These are phyloP conservation scores for Pachyuromys duprasi DNA, from an alignment of 2,797 vertebrate species.

Conservation along the genomic window DNA sequence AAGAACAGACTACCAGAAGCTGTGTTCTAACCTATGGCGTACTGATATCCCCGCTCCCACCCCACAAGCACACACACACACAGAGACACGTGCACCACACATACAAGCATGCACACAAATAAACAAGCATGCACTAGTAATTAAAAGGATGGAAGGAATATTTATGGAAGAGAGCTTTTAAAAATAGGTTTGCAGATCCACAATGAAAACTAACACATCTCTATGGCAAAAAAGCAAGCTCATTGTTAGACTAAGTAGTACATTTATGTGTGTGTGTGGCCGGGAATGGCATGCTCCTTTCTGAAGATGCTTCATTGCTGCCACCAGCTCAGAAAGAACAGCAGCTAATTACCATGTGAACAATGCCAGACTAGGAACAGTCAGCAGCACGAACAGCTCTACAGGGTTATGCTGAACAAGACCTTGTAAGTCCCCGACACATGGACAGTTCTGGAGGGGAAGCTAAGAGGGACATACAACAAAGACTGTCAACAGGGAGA, in stretches of 20 bases:
- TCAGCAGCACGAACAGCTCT: too few relatives aligned
- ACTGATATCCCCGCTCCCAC: neutral
- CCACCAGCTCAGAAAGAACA: neutral
- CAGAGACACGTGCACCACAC: neutral
- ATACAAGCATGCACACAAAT: neutral
- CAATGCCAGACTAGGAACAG: neutral
- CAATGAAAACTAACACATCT: slow-evolving; percentile 17
- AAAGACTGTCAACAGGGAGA: neutral
- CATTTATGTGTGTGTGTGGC: neutral
- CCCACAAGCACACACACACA: neutral
- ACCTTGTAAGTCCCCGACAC: neutral
- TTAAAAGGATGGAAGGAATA: neutral
- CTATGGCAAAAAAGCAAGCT: neutral
- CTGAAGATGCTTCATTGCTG: neutral
- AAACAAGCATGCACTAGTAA: neutral
- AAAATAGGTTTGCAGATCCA: slow-evolving; percentile 29
- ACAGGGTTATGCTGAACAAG: neutral
- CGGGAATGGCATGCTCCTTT: neutral
- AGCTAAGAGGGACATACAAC: neutral
- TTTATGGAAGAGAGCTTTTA: neutral
- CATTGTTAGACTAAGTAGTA: neutral
- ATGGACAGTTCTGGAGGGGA: neutral
- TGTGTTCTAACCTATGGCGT: neutral
- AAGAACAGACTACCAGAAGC: neutral
- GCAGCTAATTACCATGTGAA: neutral